Conservation (phyloP, 2,888 invertebrate species). For the Papilio protenor region DNA sequence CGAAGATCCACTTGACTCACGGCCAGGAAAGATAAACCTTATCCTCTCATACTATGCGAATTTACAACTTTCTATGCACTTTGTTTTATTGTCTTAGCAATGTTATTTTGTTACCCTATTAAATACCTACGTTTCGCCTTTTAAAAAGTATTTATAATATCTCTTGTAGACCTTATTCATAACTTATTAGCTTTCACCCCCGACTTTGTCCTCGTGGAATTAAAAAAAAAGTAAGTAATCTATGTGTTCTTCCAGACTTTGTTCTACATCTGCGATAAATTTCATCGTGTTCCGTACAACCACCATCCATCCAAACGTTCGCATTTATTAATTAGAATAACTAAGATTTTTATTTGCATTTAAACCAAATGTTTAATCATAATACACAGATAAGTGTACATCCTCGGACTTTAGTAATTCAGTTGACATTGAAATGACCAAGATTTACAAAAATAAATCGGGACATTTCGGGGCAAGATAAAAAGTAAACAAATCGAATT, state of each 20-base stretch:
- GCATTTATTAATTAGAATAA: no score
- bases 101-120: not conserved
- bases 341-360: no score
- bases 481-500: conserved; percentile 33
- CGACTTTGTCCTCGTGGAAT: no score
- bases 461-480: not conserved
- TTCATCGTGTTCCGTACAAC: no score
- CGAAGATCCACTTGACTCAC: conserved; percentile 38
- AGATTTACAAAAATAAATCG: not conserved
- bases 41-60: conserved; percentile 15
- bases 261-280: no score
- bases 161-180: not conserved
- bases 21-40: conserved; percentile 36
- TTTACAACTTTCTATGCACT: conserved; percentile 18
- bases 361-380: not conserved
- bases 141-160: no score
- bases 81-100: not conserved
- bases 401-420: not conserved
- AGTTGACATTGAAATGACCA: not conserved
- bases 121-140: not conserved
- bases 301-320: no score
- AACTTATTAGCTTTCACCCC: not conserved
- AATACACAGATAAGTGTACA: not conserved
- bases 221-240: no score
- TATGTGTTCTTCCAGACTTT: no score